Base-by-base conservation (phyloP, 2,888 invertebrate species). In the Sussaba pulchella region DNA sequence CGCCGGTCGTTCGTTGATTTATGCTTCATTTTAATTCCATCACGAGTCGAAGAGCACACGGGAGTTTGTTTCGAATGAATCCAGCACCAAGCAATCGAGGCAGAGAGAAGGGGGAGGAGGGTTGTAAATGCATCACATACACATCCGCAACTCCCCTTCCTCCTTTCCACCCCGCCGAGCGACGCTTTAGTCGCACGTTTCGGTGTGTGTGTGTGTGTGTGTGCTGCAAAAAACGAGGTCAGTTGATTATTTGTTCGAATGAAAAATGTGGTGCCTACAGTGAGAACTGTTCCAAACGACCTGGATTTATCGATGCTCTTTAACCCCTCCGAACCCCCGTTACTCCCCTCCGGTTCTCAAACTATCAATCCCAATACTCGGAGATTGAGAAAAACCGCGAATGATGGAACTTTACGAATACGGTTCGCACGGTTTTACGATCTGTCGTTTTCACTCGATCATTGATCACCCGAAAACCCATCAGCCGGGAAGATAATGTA, bases 161-260 rank as follows among this genome's bases (percentile, higher is more conserved):
- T n/a, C n/a, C n/a, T n/a, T n/a, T n/a, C 26, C 1, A 52, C 45
- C 6, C 52, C 52, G 26, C n/a, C 52, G 12, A 4, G 6, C 12
- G n/a, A 26, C 52, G 1, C 26, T 26, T 0, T 14, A 54, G 12
- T 54, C 52, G 52, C 14, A 54, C 54, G 36, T 70, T 73, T 64
- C 17, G 50, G 83, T 82, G 81, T 82, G 84, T 84, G 31, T 31
- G 31, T 31, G 31, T 59, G 19, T 50, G 83, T 82, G 78, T 82
- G 84, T 80, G 81, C 84, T 83, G 82, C 77, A 76, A 82, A 73
- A 75, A 84, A 84, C 75, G 81, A 82, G 85, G 85, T 85, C 85
- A 85, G 82, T 85, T 78, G 85, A 84, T 85, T 82, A 83, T 84
- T 83, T 79, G 84, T 72, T 78, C 59, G 59, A 74, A 76, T 71